Base-by-base conservation (phyloP, 2,113 vertebrate genomes). In the Notechis scutatus region DNA sequence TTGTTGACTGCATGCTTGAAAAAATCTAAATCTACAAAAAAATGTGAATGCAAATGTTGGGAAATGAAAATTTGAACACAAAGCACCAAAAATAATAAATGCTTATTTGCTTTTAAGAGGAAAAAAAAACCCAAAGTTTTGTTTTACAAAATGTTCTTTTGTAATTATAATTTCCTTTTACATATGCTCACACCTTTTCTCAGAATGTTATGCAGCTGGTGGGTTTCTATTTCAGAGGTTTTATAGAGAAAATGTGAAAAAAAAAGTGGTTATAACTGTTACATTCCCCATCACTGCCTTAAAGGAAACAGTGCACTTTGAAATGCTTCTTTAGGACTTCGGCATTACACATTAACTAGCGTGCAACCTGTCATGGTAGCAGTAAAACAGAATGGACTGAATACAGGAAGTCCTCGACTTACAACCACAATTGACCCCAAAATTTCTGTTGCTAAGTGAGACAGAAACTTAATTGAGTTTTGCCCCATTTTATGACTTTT, bases 131-230 rank as follows among this genome's bases (percentile, higher is more conserved):
- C 50, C 9, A 39, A 69, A 87, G 45, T 42, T 64, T 88, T 64
- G 21, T 50, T 45, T 88, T 50, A 61, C 56, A 92, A 54, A 50
- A 11, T 15, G 47, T n/a, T 26, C 34, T 64, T 92, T 64, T 54
- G n/a, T 39, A 61, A 52, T 69, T 5, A 52, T 88, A 55, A 54
- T 74, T 69, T 88, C 34, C 2, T 15, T 11, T 91, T 92, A 24
- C 3, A 24, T 52, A 24, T 88, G 50, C 11, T 88, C 45, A 42
- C 52, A 29, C 1, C 1, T 18, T 18, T 29, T 2, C 59, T 23
- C 47, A 7, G 61, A 92, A 89, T 81, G 86, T 88, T 88, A 56
- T 34, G 69, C 59, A 92, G 91, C 87, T 92, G 87, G 47, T 92
- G 47, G 45, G 89, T 88, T 89, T 74, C 59, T 88, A 42, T 92